phyloP scores from a whole-genome alignment of 2,113 vertebrate species.

The Herpetotheres cachinnans region DNA sequence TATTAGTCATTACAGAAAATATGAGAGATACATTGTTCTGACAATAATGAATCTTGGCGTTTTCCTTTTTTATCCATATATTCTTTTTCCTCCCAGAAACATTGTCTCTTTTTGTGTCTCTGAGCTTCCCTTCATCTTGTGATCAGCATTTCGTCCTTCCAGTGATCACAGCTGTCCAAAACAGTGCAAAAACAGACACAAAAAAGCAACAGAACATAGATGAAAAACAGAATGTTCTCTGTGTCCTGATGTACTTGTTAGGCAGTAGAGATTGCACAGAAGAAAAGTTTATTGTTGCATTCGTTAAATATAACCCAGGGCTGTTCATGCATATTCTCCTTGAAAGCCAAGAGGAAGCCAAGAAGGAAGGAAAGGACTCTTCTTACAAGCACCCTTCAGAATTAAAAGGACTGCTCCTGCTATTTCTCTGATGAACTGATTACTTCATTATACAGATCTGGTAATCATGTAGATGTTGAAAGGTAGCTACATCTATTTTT shows the following conservation, averaged over 20 bases:
- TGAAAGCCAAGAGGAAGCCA: slow-evolving; percentile 19
- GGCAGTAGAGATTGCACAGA: not conserved
- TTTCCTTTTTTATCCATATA: not conserved
- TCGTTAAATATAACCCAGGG: slow-evolving; percentile 23
- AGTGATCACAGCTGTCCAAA: slow-evolving; percentile 7
- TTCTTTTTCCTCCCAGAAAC: not conserved
- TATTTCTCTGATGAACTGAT: slow-evolving; percentile 25
- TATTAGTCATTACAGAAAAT: not conserved
- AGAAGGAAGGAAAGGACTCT: slow-evolving; percentile 12
- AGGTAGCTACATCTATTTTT: slow-evolving; percentile 24
- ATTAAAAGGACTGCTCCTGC: not conserved
- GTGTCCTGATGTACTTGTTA: not conserved
- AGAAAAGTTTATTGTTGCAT: not conserved
- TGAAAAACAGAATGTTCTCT: slow-evolving; percentile 45
- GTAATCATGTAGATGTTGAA: slow-evolving; percentile 4
- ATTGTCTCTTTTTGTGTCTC: not conserved
- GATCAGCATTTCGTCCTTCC: slow-evolving; percentile 24
- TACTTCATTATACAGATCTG: slow-evolving; percentile 2
- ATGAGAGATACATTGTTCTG: not conserved
- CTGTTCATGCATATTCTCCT: not conserved
- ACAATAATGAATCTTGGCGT: not conserved
- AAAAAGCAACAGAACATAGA: not conserved
- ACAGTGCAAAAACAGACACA: not conserved
- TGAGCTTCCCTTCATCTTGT: not conserved
- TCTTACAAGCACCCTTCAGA: slow-evolving; percentile 25